These are phyloP conservation scores for Chionodraco myersi DNA, from an alignment of 2,113 vertebrate species.

Conservation along the genomic window DNA sequence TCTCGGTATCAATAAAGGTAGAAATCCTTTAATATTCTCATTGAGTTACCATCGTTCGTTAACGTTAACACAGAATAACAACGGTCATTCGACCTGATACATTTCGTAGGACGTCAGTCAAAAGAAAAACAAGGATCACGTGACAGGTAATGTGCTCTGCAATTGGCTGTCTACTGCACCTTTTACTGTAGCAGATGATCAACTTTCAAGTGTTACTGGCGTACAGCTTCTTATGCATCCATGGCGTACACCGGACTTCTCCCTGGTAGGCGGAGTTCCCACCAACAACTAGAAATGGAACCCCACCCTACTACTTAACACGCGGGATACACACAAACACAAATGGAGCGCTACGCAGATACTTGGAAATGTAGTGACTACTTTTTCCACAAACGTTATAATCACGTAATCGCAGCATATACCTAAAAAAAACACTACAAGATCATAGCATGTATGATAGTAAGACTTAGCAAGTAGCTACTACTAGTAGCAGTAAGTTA, in stretches of 20 bases:
- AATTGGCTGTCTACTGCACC: slow-evolving; percentile 61
- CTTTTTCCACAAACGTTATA: background rate
- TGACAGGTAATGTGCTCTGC: background rate
- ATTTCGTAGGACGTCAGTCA: slow-evolving; percentile 3
- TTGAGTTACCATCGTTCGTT: background rate
- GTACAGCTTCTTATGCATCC: background rate
- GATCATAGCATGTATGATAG: background rate
- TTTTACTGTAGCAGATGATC: no score
- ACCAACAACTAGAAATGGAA: background rate
- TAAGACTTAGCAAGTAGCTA: background rate
- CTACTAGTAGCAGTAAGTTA: background rate
- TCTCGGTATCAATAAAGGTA: slow-evolving; percentile 2
- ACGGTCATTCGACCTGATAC: slow-evolving; percentile 19
- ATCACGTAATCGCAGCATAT: background rate
- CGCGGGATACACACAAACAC: accelerated
- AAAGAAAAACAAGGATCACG: slow-evolving; percentile 73
- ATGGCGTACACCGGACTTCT: background rate
- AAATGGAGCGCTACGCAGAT: background rate
- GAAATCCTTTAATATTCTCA: background rate
- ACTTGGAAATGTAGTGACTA: background rate
- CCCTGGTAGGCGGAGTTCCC: background rate
- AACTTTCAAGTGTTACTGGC: accelerated
- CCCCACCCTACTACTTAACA: background rate
- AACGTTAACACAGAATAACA: background rate
- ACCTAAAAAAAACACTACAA: background rate